Conservation (phyloP, 2,113 vertebrate genomes). For the Danio rerio region GRCz12tu NC_133196.1:17077501-17078000, state of each 20-base stretch:
- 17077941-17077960: not conserved
- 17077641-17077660: constrained; percentile 26
- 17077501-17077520: constrained; percentile 27
- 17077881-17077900: constrained; percentile 40
- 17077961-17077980: not conserved
- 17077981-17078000: not conserved
- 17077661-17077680: constrained; percentile 32
- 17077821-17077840: constrained; percentile 49
- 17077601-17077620: not conserved
- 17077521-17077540: constrained; percentile 4
- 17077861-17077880: constrained; percentile 43
- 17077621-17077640: constrained; percentile 6
- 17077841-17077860: constrained; percentile 32
- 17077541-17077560: constrained; percentile 13
- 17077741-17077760: constrained; percentile 49
- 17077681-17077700: constrained; percentile 23
- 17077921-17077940: not conserved
- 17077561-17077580: not conserved
- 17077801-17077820: constrained; percentile 51
- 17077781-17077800: constrained; percentile 36
- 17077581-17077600: constrained; percentile 2
- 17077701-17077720: constrained; percentile 42
- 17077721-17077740: constrained; percentile 49
- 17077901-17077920: not conserved
- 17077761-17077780: constrained; percentile 59